Evolutionary conservation across 2,113 vertebrate species (phyloP).

Genomic region (Elephas maximus): DNA sequence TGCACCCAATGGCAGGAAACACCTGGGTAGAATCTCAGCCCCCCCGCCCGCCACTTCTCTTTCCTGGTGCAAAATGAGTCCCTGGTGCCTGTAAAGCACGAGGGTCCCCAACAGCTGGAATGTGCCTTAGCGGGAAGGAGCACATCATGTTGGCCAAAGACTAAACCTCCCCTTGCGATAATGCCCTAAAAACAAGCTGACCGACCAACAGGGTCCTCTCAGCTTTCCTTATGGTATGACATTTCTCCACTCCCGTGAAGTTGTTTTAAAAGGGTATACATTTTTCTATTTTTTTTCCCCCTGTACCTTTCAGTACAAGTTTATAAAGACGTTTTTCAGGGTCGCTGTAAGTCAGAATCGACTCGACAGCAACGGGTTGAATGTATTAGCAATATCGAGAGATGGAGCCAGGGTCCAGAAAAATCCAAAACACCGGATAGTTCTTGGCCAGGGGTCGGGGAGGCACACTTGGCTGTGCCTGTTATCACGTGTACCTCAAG

Average conservation of each 20-base stretch:
- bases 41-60: background rate
- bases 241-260: background rate
- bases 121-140: background rate
- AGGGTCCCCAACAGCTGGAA: background rate
- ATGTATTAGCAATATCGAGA: background rate
- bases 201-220: background rate
- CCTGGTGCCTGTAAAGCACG: background rate
- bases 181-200: background rate
- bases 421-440: background rate
- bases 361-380: background rate
- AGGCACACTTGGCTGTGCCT: background rate
- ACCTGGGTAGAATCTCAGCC: slow-evolving; percentile 62
- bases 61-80: background rate
- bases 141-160: rapidly evolving
- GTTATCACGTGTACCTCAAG: rapidly evolving
- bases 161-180: background rate
- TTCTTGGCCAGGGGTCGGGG: background rate
- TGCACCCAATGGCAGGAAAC: slow-evolving; percentile 56
- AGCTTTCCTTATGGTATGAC: background rate
- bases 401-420: background rate
- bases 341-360: background rate
- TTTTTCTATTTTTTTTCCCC: background rate
- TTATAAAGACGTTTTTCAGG: background rate
- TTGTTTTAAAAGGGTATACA: background rate
- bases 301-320: background rate